Conservation (phyloP, 1,140 invertebrate genomes). For the Bombus superbus region DNA sequence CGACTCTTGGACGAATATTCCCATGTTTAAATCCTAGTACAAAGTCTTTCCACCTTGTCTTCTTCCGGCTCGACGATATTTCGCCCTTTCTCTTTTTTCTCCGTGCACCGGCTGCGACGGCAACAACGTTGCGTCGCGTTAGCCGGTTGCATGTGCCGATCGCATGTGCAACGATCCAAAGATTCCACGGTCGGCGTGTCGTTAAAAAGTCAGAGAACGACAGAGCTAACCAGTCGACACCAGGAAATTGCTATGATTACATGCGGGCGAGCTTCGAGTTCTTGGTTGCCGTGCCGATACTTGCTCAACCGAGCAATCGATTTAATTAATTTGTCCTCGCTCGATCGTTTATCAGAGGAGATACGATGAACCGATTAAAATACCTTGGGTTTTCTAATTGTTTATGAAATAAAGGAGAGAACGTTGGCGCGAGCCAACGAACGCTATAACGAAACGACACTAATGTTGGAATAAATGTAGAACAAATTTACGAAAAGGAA, state of each 20-base stretch:
- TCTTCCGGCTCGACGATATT: neutral
- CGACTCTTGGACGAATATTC: neutral
- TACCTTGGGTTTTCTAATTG: neutral
- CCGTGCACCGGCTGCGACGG: neutral
- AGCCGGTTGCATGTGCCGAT: slow-evolving; percentile 25
- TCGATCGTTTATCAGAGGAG: neutral
- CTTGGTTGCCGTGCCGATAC: neutral
- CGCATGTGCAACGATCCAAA: slow-evolving; percentile 44
- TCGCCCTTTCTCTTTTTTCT: neutral
- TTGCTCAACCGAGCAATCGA: slow-evolving; percentile 18
- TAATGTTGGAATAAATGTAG: too few species aligned
- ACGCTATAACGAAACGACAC: too few species aligned
- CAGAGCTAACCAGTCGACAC: slow-evolving; percentile 43
- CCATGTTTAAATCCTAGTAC: neutral
- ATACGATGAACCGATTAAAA: neutral
- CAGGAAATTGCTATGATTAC: slow-evolving; percentile 59
- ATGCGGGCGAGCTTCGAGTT: slow-evolving; percentile 33
- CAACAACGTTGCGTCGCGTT: neutral
- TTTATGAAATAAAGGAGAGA: neutral
- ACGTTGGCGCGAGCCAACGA: too few species aligned
- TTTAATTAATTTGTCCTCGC: neutral
- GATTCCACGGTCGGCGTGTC: slow-evolving; percentile 34
- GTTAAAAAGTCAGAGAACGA: slow-evolving; percentile 42
- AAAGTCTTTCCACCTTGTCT: neutral
- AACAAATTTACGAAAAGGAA: too few species aligned